Conservation (phyloP, 2,113 vertebrate genomes). For the Psilopogon haemacephalus region DNA sequence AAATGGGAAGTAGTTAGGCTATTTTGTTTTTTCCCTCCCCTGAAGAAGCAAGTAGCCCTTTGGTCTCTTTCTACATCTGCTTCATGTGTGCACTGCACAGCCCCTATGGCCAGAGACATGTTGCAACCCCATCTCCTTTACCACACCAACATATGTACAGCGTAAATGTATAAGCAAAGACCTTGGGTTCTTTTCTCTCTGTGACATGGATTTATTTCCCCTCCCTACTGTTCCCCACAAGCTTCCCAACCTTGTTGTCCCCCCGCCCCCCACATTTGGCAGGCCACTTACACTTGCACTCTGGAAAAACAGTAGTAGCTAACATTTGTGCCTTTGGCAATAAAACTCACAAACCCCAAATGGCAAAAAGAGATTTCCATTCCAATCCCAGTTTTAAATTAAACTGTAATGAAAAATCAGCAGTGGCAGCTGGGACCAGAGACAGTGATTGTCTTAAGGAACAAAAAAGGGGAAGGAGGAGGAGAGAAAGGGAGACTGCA, state of each 20-base stretch:
- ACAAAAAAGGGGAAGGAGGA: constrained; percentile 70
- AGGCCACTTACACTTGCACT: constrained; percentile 67
- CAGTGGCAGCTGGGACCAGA: constrained; percentile 85
- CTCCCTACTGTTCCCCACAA: background rate
- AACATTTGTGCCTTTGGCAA: constrained; percentile 86
- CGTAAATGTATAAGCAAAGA: constrained; percentile 57
- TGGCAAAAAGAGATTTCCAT: constrained; percentile 86
- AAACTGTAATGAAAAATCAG: constrained; percentile 90
- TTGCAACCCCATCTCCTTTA: background rate
- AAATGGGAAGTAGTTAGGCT: constrained; percentile 12
- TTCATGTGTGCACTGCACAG: background rate
- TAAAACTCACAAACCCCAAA: constrained; percentile 84
- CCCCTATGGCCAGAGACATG: background rate
- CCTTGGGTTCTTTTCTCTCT: constrained; percentile 28
- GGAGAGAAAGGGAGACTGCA: constrained; percentile 69
- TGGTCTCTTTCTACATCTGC: constrained; percentile 15
- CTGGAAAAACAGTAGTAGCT: constrained; percentile 82
- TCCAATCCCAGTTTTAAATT: constrained; percentile 88
- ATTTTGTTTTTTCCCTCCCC: background rate
- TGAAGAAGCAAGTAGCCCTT: background rate
- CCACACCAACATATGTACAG: constrained; percentile 8
- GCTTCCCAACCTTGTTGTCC: background rate
- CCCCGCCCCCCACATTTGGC: background rate
- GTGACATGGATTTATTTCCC: constrained; percentile 13
- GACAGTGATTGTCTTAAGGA: constrained; percentile 82